A percentile compares a stretch with the other conserved stretches of the same genome.
phyloP scores from a whole-genome alignment of 2,113 vertebrate species.

The Patagioenas fasciata region DNA sequence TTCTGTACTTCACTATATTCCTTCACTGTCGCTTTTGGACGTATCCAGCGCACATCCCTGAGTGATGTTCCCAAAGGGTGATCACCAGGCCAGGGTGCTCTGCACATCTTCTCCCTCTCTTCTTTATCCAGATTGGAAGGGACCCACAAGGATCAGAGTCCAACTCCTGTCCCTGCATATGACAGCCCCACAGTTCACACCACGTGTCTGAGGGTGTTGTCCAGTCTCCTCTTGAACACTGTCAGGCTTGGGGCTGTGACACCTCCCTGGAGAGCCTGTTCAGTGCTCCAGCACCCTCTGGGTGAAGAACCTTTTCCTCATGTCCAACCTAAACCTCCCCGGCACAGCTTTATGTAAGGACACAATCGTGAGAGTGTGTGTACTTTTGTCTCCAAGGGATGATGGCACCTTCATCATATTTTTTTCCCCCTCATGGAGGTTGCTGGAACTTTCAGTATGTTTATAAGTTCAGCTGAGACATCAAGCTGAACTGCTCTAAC shows the following conservation, averaged over 20 bases:
- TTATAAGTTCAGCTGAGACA: not conserved
- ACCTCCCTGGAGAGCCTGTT: too few species aligned
- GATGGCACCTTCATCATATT: not conserved
- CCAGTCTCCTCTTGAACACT: too few species aligned
- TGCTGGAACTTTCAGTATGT: not conserved
- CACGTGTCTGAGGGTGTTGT: too few species aligned
- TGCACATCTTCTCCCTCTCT: not conserved
- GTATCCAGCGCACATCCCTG: accelerated
- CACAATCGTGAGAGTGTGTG: accelerated
- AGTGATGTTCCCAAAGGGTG: not conserved
- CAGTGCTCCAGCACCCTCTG: too few species aligned
- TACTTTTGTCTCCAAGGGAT: not conserved
- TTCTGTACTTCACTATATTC: not conserved
- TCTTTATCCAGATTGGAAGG: too few species aligned
- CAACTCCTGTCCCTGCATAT: too few species aligned
- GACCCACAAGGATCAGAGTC: too few species aligned
- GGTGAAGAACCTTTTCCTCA: too few species aligned
- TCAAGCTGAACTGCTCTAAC: not conserved
- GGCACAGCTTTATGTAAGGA: too few species aligned
- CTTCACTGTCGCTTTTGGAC: not conserved
- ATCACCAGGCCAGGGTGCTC: not conserved
- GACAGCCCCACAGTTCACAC: too few species aligned
- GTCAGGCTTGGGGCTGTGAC: too few species aligned
- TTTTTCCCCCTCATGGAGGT: accelerated
- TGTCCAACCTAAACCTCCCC: too few species aligned